Evolutionary conservation across 2,113 vertebrate species (phyloP).

Genomic region (Pangasianodon gigas): DNA sequence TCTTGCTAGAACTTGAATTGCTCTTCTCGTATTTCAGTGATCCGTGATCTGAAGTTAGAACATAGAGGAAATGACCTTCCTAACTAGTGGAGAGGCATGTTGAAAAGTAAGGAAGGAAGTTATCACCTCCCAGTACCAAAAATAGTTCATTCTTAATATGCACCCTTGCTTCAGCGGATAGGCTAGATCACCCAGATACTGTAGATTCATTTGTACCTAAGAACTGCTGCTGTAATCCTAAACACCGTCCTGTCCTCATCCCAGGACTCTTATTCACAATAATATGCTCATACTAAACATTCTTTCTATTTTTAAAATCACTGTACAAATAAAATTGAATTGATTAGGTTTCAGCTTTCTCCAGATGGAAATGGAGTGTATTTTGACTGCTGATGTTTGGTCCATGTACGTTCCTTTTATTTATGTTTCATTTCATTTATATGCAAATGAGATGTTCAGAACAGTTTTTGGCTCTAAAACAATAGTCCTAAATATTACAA

Average conservation of each 20-base stretch:
- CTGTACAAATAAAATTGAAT: background rate
- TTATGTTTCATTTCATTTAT: background rate
- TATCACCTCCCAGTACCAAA: background rate
- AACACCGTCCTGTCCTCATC: background rate
- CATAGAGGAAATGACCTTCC: background rate
- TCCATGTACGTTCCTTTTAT: background rate
- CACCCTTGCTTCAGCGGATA: background rate
- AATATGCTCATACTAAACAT: background rate
- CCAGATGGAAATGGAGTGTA: background rate
- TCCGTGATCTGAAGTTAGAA: background rate
- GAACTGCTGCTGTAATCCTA: background rate
- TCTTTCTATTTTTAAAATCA: background rate
- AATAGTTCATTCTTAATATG: background rate
- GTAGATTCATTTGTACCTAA: background rate
- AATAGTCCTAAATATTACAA: background rate
- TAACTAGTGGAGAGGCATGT: background rate
- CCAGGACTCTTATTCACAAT: background rate
- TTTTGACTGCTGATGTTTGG: background rate
- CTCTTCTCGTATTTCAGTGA: background rate
- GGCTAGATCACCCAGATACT: background rate
- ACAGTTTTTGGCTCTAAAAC: background rate
- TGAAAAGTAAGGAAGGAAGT: background rate
- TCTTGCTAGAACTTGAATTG: background rate
- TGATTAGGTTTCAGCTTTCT: background rate
- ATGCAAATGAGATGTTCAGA: background rate